These are phyloP conservation scores for Pungitius pungitius DNA, from an alignment of 2,113 vertebrate species.

Conservation along the genomic window DNA sequence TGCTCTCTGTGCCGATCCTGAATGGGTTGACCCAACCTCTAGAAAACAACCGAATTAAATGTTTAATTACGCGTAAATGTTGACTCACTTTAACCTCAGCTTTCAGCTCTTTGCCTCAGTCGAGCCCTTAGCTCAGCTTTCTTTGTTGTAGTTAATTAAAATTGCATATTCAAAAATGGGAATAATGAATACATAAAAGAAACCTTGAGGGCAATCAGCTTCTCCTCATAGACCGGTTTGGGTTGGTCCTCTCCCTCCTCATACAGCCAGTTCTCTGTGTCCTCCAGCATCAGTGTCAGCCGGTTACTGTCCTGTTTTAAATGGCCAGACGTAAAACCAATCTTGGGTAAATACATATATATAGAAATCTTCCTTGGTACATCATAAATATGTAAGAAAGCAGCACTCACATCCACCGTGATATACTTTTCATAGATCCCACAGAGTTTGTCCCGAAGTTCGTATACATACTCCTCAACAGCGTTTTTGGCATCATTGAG, in stretches of 20 bases:
- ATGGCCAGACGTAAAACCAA: not conserved
- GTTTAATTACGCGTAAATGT: accelerated
- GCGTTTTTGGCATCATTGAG: conserved; percentile 94
- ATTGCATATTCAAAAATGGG: not conserved
- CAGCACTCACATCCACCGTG: conserved; percentile 85
- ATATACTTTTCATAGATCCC: conserved; percentile 89
- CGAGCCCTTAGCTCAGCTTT: not conserved
- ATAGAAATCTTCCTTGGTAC: not conserved
- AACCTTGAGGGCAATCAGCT: conserved; percentile 91
- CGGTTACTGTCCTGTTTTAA: conserved; percentile 81
- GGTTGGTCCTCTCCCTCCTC: conserved; percentile 96
- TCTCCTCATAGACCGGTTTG: conserved; percentile 94
- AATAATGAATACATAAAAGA: not conserved
- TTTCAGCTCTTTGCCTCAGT: not conserved
- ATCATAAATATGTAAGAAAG: not conserved
- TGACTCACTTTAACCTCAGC: not conserved
- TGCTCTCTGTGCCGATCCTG: conserved; percentile 89
- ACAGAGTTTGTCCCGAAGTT: conserved; percentile 90
- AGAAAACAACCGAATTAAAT: conserved; percentile 47
- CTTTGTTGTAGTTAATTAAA: not conserved
- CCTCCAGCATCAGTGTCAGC: conserved; percentile 87
- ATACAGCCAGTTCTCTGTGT: conserved; percentile 95
- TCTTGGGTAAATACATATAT: not conserved
- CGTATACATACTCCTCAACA: conserved; percentile 96
- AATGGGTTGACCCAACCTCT: conserved; percentile 92